phyloP scores from a whole-genome alignment of 53 echinoderm and acorn worm genomes.

The Echinometra lucunter region DNA sequence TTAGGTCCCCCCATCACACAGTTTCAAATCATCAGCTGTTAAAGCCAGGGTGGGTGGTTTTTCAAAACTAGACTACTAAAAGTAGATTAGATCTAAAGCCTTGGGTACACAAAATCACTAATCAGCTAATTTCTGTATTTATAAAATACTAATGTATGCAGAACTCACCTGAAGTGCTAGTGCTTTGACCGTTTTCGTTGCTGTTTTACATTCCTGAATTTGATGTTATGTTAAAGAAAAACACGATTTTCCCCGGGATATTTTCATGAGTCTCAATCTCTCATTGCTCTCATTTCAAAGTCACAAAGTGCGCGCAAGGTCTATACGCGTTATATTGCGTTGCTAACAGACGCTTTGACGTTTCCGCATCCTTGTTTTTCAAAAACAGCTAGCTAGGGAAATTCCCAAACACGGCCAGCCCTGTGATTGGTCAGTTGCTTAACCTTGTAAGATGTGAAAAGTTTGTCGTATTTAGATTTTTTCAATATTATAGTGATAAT shows the following conservation, averaged over 20 bases:
- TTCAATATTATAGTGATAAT: neutral
- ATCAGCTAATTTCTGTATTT: too few relatives aligned
- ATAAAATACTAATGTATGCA: too few relatives aligned
- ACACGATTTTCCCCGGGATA: neutral
- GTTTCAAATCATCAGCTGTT: too few relatives aligned
- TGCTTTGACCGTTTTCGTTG: neutral
- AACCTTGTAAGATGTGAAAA: too few relatives aligned
- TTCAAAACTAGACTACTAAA: too few relatives aligned
- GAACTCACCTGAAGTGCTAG: constrained; percentile 15
- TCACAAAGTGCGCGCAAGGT: neutral
- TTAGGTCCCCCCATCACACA: too few relatives aligned
- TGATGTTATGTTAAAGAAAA: neutral
- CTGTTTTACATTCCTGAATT: neutral
- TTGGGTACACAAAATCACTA: too few relatives aligned
- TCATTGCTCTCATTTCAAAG: neutral
- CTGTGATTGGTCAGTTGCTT: constrained; percentile 62
- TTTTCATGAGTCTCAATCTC: neutral
- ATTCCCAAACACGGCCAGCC: neutral
- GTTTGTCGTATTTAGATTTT: too few relatives aligned
- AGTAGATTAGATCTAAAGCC: too few relatives aligned
- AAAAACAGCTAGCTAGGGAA: constrained; percentile 49
- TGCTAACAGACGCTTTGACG: constrained; percentile 64
- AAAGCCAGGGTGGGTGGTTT: too few relatives aligned
- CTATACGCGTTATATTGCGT: constrained; percentile 22
- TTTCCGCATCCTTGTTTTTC: constrained; percentile 14